Evolutionary conservation across 2,113 vertebrate genomes (phyloP).

Genomic region (Limanda limanda): DNA sequence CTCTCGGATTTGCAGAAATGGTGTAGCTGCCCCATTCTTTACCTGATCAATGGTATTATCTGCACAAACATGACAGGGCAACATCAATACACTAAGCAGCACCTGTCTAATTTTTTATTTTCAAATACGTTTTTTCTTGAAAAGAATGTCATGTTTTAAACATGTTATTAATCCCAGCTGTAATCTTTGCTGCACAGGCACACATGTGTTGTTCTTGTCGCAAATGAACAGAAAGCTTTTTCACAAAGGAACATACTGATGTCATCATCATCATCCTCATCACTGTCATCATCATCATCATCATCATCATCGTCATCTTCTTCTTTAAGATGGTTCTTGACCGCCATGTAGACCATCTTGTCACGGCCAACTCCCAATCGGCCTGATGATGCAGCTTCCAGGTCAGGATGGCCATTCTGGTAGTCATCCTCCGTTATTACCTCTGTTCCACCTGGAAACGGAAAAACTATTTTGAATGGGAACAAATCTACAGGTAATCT

Average conservation of each 20-base stretch:
- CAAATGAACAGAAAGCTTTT: neutral
- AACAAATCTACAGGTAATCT: neutral
- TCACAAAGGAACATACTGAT: slow-evolving; percentile 65
- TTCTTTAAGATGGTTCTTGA: slow-evolving; percentile 91
- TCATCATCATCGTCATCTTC: slow-evolving; percentile 95
- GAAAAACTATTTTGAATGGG: neutral
- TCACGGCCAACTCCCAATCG: slow-evolving; percentile 93
- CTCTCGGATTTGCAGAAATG: slow-evolving; percentile 96
- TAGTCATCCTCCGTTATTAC: slow-evolving; percentile 97
- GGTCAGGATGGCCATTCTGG: slow-evolving; percentile 92
- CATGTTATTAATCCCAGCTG: slow-evolving; percentile 40
- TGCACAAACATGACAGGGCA: slow-evolving; percentile 60
- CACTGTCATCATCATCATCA: slow-evolving; percentile 65
- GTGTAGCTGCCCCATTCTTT: slow-evolving; percentile 90
- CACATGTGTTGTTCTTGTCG: slow-evolving; percentile 34
- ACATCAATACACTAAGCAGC: neutral
- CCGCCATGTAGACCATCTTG: slow-evolving; percentile 99
- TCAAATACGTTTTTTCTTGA: no score
- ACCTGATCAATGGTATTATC: slow-evolving; percentile 92
- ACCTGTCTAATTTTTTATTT: no score
- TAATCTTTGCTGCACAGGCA: slow-evolving; percentile 66
- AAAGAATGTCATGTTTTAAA: neutral
- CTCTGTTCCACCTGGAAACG: slow-evolving; percentile 92
- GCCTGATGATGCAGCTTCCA: slow-evolving; percentile 89
- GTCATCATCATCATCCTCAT: slow-evolving; percentile 68